Evolutionary conservation across 2,888 invertebrate genomes (phyloP).

Genomic region (Brenthis ino): DNA sequence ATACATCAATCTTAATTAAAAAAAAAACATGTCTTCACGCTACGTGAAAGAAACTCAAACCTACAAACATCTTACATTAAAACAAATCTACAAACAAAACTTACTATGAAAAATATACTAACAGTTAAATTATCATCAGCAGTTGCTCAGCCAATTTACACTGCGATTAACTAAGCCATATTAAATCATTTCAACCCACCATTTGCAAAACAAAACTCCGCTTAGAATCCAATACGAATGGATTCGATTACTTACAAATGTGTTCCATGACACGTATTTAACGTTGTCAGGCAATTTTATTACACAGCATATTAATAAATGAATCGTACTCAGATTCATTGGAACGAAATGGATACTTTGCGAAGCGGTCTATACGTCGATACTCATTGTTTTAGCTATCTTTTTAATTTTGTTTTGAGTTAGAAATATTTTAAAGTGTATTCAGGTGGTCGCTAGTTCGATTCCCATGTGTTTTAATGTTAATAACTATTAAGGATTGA

Average conservation of each 20-base stretch:
- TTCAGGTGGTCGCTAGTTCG: no score
- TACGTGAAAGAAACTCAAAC: not conserved
- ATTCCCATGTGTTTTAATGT: no score
- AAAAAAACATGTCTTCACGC: no score
- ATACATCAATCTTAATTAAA: no score
- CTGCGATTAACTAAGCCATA: conserved; percentile 27
- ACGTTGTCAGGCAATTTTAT: conserved; percentile 48
- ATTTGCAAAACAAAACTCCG: conserved; percentile 46
- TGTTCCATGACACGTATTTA: conserved; percentile 49
- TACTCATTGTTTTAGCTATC: conserved; percentile 14
- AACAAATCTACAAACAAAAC: no score
- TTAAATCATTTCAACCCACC: conserved; percentile 38
- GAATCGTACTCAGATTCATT: conserved; percentile 39
- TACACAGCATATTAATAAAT: conserved; percentile 47
- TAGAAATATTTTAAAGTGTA: no score
- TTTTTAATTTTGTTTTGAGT: no score
- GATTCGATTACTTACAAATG: conserved; percentile 23
- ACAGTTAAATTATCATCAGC: conserved; percentile 22
- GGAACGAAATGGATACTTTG: conserved; percentile 66
- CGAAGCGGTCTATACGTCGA: conserved; percentile 14
- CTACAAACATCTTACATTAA: not conserved
- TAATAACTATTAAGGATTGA: no score
- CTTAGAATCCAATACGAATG: conserved; percentile 2
- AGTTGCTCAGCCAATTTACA: conserved; percentile 17
- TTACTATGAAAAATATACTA: no score